Evolutionary conservation across 2,797 vertebrate species (phyloP).

Genomic region (Scolopax rusticola): DNA sequence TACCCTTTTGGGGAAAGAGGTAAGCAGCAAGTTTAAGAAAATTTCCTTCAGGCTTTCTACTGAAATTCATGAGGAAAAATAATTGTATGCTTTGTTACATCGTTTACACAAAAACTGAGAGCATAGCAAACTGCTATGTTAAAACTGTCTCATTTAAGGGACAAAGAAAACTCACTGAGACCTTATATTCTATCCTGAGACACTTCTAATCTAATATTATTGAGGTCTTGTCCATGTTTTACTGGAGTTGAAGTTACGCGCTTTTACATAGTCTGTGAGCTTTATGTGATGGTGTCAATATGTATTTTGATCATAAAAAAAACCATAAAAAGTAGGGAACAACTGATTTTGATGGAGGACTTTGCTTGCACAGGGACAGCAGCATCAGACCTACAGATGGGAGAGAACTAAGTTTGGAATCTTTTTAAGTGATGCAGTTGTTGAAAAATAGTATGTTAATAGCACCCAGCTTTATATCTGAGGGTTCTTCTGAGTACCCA

Average conservation of each 20-base stretch:
- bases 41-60: constrained; percentile 56
- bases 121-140: constrained; percentile 53
- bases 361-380: not conserved
- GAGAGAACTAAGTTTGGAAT: constrained; percentile 32
- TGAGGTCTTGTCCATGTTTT: constrained; percentile 26
- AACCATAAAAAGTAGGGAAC: not conserved
- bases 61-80: constrained; percentile 55
- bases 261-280: constrained; percentile 29
- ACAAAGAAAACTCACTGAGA: constrained; percentile 27
- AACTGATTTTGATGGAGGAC: constrained; percentile 3
- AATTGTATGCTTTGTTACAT: constrained; percentile 71
- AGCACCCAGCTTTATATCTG: not conserved
- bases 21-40: constrained; percentile 60
- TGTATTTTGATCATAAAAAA: constrained; percentile 18
- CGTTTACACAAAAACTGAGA: constrained; percentile 60
- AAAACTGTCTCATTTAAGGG: constrained; percentile 68
- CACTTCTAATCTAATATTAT: not conserved
- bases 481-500: not conserved
- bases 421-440: constrained; percentile 17
- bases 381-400: constrained; percentile 25
- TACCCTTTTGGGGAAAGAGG: constrained; percentile 33
- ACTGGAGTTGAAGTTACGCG: not conserved
- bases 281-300: constrained; percentile 41
- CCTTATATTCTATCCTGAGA: not conserved
- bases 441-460: constrained; percentile 14